A percentile compares a stretch with the other conserved stretches of the same genome.
These are phyloP conservation scores for Callopanchax toddi DNA, from an alignment of 2,113 vertebrate genomes.

Conservation along the genomic window DNA sequence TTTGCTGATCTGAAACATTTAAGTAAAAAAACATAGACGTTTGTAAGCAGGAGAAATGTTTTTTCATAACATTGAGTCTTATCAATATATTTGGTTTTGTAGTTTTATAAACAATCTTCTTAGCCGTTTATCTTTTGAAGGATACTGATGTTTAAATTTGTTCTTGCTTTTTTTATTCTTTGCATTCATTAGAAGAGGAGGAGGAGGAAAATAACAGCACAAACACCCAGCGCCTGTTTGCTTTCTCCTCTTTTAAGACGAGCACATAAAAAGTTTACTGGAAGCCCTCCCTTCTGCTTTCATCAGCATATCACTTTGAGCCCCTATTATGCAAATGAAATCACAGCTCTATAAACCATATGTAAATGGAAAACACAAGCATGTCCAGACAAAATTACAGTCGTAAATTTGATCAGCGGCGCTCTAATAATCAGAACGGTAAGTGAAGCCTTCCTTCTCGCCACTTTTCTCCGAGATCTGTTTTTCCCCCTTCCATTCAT, in stretches of 20 bases:
- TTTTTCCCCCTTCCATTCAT: constrained; percentile 51
- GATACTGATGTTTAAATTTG: constrained; percentile 41
- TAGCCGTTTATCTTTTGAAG: constrained; percentile 40
- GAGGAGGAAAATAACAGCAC: neutral
- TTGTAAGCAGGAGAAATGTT: no score
- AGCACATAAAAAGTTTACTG: constrained; percentile 63
- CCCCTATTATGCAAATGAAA: constrained; percentile 77
- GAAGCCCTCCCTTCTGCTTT: constrained; percentile 64
- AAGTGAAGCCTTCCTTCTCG: constrained; percentile 56
- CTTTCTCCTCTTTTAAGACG: constrained; percentile 52
- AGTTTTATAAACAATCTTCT: constrained; percentile 12
- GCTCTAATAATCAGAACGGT: constrained; percentile 68
- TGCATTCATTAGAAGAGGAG: neutral
- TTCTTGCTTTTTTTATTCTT: constrained; percentile 18
- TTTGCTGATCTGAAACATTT: no score
- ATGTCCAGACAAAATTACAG: constrained; percentile 68
- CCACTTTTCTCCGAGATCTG: constrained; percentile 20
- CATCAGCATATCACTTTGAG: constrained; percentile 74
- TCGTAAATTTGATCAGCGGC: constrained; percentile 74
- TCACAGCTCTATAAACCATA: constrained; percentile 70
- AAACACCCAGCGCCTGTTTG: constrained; percentile 42
- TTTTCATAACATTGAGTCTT: no score
- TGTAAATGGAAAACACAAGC: constrained; percentile 75
- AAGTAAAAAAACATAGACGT: no score
- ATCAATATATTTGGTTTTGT: constrained; percentile 1